Evolutionary conservation across 2,797 vertebrate species (phyloP).

Genomic region (Octomys mimax): DNA sequence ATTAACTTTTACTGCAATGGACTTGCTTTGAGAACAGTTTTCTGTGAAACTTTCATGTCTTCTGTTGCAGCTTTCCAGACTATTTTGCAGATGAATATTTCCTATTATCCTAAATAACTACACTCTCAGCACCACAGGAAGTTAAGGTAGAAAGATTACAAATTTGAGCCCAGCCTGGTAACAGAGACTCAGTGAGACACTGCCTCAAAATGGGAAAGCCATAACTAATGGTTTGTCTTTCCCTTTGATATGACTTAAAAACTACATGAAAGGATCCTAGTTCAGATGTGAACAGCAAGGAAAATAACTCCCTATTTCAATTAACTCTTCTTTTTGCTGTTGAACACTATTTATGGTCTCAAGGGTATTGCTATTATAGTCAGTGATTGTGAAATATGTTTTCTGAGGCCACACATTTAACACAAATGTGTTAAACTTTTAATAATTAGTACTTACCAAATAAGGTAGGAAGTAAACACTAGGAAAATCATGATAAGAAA

Average conservation of each 20-base stretch:
- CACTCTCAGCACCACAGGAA: not conserved
- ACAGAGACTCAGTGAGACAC: not conserved
- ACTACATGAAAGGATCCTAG: not conserved
- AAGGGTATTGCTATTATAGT: not conserved
- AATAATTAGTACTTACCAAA: constrained; percentile 93
- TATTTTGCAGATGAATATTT: not conserved
- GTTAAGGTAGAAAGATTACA: not conserved
- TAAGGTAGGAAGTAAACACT: constrained; percentile 95
- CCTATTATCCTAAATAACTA: not conserved
- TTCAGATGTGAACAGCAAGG: not conserved
- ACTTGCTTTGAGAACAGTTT: not conserved
- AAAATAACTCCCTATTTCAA: not conserved
- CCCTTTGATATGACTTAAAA: not conserved
- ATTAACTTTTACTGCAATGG: not conserved
- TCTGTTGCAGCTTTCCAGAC: not conserved
- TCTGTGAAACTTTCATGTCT: not conserved
- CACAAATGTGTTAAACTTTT: not conserved
- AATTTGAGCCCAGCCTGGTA: not conserved
- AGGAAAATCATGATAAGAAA: constrained; percentile 96
- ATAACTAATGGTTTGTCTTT: not conserved
- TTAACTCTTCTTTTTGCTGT: not conserved
- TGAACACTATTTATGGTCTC: not conserved
- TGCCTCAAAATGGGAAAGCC: not conserved
- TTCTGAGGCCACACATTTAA: not conserved
- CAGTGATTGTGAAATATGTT: not conserved